Conservation (phyloP, 2,113 vertebrate genomes). For the Haliaeetus leucogaster region DNA sequence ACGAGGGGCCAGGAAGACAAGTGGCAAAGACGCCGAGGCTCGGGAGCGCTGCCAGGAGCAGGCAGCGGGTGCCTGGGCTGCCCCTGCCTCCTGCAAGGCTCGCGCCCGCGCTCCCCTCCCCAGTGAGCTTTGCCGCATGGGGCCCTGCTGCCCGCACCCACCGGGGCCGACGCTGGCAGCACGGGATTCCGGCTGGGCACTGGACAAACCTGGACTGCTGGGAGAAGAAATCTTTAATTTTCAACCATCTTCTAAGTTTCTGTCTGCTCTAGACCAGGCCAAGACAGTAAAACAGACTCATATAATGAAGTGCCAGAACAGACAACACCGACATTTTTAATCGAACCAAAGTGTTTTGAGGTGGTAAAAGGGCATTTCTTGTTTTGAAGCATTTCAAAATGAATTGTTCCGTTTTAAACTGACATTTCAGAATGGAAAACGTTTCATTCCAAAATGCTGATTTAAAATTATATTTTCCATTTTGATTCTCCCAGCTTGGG, state of each 20-base stretch:
- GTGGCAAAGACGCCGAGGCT: neutral
- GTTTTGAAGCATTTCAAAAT: neutral
- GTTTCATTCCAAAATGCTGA: neutral
- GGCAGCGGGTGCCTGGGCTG: neutral
- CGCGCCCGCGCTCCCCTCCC: no score
- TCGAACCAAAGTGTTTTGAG: neutral
- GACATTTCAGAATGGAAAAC: constrained; percentile 20
- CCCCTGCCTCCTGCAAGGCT: neutral
- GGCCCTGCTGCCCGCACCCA: neutral
- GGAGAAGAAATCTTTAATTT: neutral
- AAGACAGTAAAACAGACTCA: neutral
- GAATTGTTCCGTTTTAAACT: neutral
- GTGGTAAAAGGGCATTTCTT: constrained; percentile 17
- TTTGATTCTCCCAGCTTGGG: neutral
- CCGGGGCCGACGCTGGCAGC: accelerated
- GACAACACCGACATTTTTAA: neutral
- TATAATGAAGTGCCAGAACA: neutral
- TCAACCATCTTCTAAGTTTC: neutral
- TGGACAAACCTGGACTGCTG: neutral
- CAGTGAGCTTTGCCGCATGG: accelerated
- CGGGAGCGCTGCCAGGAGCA: neutral
- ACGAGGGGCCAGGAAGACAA: neutral
- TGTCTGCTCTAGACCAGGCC: neutral
- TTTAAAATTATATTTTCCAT: neutral
- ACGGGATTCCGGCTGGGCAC: neutral